phyloP scores from a whole-genome alignment of 2,888 invertebrate species.

The Ornithoptera priamus region DNA sequence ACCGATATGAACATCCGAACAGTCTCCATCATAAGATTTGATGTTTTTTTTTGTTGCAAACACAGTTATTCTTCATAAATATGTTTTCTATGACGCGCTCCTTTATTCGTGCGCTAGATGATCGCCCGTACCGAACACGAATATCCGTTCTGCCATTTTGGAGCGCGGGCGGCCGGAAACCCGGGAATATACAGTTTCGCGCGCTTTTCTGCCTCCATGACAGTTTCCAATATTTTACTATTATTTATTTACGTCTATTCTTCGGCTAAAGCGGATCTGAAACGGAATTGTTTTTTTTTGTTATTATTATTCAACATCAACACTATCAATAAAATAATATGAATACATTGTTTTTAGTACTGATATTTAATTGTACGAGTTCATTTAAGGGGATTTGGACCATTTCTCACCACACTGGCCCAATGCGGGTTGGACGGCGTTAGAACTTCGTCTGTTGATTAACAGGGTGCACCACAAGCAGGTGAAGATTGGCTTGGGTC shows the following conservation, averaged over 20 bases:
- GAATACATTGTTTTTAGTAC: no score
- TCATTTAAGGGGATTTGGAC: no score
- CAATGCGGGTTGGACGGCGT: no score
- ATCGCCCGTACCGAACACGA: constrained; percentile 60
- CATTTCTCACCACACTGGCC: no score
- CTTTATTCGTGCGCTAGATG: constrained; percentile 42
- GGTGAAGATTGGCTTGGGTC: no score
- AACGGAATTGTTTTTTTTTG: constrained; percentile 11
- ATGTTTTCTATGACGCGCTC: constrained; percentile 50
- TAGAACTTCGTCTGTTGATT: no score
- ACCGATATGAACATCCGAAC: no score
- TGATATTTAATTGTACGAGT: no score
- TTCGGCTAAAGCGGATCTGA: constrained; percentile 39
- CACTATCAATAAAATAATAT: no score
- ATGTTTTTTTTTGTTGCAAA: no score
- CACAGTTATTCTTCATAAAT: constrained; percentile 6
- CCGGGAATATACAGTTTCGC: constrained; percentile 76
- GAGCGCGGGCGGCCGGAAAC: constrained; percentile 74
- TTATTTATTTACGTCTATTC: constrained; percentile 76
- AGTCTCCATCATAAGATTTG: no score
- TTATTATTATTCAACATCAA: background rate
- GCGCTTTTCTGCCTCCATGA: constrained; percentile 74
- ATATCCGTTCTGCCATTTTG: constrained; percentile 77
- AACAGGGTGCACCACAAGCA: no score
- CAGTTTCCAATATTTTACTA: constrained; percentile 79